Base-by-base conservation (phyloP, 2,888 invertebrate species). In the Dicranocentrus wangi region DNA sequence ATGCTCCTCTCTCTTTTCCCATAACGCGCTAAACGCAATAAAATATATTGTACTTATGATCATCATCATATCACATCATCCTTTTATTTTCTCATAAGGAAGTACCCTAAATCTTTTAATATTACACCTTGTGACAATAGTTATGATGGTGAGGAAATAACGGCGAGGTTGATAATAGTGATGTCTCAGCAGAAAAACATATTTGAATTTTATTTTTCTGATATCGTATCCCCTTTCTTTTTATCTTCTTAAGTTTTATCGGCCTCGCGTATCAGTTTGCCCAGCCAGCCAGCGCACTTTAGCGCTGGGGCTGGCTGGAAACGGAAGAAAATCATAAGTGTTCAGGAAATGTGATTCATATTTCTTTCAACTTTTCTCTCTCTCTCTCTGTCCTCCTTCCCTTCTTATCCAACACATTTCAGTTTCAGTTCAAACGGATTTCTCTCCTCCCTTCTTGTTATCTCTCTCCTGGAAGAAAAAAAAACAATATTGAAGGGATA, bases 161-260 rank as follows among this genome's bases (percentile, higher is more conserved):
- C 68, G 23, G 7, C 15, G 47, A 61, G 23, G n/a, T 17, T 42
- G 68, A 76, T 76, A 76, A 76, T 76, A 68, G 76, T 68, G 76
- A 68, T 76, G 76, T 21, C 68, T 68, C 76, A 68, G 76, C 76
- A 76, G 76, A 76, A n/a, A n/a, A 58, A 76, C 47, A 68, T 68
- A 76, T 76, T 76, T 76, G 76, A 76, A 76, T 76, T 76, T 76
- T 76, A 58, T 76, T 60, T n/a, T n/a, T 32, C 32, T 66, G 58
- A 60, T 60, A 68, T 61, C 61, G 58, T 66, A n/a, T 23, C 51
- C 47, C 43, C 66, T 47, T 39, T 10, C 28, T 28, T 61, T 53
- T 63, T 65, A 15, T 61, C 27, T 60, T 17, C 51, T 13, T n/a
- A 63, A 63, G 10, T 63, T 63, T 63, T 42, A 39, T 32, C 39